Conservation (phyloP, 2,797 vertebrate genomes). For the Arctocebus calabarensis region DNA sequence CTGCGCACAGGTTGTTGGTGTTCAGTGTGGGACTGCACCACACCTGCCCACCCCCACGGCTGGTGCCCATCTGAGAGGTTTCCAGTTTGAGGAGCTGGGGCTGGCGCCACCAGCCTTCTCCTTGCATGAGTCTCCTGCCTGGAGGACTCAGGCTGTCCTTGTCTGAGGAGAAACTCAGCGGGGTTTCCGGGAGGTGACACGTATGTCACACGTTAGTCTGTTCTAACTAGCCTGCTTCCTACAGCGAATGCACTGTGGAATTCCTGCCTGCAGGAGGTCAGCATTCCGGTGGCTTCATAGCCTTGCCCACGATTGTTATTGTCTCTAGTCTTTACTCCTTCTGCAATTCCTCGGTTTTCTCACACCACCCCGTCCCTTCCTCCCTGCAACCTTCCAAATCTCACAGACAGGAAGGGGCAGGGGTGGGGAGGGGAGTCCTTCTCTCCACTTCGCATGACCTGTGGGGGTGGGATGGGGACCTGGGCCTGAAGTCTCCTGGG, state of each 20-base stretch:
- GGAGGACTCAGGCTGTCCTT: neutral
- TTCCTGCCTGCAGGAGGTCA: accelerated
- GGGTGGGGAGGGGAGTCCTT: neutral
- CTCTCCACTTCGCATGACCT: no score
- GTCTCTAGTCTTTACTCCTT: no score
- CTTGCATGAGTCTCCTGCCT: accelerated
- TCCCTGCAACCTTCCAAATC: accelerated
- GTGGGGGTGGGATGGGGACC: neutral
- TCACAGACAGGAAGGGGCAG: neutral
- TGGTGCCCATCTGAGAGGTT: accelerated
- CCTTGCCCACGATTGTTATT: neutral
- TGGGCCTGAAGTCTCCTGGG: neutral
- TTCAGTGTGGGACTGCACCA: accelerated
- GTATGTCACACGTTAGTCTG: neutral
- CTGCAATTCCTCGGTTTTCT: no score
- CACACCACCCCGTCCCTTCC: accelerated
- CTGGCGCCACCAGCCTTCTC: accelerated
- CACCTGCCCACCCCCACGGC: accelerated
- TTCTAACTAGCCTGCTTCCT: neutral
- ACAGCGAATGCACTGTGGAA: neutral
- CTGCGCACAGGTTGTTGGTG: no score
- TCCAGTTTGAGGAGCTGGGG: accelerated
- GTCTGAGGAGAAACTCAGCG: neutral
- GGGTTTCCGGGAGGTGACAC: neutral
- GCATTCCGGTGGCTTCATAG: neutral